These are phyloP conservation scores for Eriosoma lanigerum DNA, from an alignment of 1,140 invertebrate species.

Conservation along the genomic window DNA sequence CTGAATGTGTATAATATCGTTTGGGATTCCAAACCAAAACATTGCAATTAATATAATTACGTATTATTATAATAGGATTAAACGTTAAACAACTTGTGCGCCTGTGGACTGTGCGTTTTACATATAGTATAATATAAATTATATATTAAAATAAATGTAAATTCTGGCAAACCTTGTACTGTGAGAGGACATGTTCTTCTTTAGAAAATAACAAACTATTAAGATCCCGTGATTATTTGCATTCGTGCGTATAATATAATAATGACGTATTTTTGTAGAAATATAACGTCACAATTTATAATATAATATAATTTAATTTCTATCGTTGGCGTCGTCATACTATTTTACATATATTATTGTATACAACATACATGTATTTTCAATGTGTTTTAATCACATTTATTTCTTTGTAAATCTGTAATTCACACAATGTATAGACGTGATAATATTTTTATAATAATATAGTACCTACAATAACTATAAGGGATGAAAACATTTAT, in stretches of 20 bases:
- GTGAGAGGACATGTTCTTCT: not conserved
- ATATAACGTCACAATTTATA: not conserved
- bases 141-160: slow-evolving; percentile 1
- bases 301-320: not conserved
- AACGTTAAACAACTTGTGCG: no score
- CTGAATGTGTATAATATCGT: not conserved
- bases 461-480: no score
- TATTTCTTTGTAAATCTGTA: no score
- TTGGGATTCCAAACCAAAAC: not conserved
- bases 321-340: not conserved
- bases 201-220: slow-evolving; percentile 10
- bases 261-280: not conserved
- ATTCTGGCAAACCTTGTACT: not conserved
- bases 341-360: not conserved
- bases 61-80: slow-evolving; percentile 7
- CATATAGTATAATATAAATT: no score
- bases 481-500: no score
- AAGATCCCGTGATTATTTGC: not conserved
- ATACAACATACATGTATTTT: no score
- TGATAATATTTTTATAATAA: no score
- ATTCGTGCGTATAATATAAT: not conserved
- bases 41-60: not conserved
- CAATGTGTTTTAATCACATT: no score
- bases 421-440: no score
- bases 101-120: no score